Base-by-base conservation (phyloP, 2,797 vertebrate genomes). In the Clangula hyemalis region DNA sequence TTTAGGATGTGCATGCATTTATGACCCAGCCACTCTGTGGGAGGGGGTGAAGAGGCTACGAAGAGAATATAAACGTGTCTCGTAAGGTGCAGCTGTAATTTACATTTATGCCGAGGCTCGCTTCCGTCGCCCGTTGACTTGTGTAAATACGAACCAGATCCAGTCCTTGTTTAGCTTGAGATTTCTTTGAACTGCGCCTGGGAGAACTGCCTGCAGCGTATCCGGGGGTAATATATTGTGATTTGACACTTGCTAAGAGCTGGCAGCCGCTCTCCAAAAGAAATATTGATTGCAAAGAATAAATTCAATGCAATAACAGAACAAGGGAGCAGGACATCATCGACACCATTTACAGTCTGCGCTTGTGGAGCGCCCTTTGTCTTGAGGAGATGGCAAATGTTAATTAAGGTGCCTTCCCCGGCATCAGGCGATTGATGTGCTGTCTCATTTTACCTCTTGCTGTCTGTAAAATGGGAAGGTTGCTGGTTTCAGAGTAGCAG, bases 321-420 rank as follows among this genome's bases (percentile, higher is more conserved):
- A 53, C 19, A 20, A 72, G 87, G 70, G 92, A 92, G 91, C 89
- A 64, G 85, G 87, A 93, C 87, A 96, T 64, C 94, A 94, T 20
- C 91, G 92, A 91, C 95, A 96, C 82, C 83, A 18, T 65, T 95
- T 74, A 89, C 57, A 94, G 91, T 6, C 66, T 16, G 85, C 79
- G 53, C 5, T 27, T 84, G 75, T 89, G 87, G 58, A 89, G 82
- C 13, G 25, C 82, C 85, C 79, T 90, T 75, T 47, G 87, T 66
- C 79, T 71, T 10, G 4, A 92, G 78, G 22, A 81, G 68, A 45
- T 82, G 86, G 90, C 78, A 90, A 79, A 89, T 87, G 94, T 87
- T 96, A 92, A 95, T 94, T 73, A 49, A 91, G 51, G 73, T 72
- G 91, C 66, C 54, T 58, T 83, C 78, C 27, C 57, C 16, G 90